Evolutionary conservation across 2,888 invertebrate genomes (phyloP).

Genomic region (Apamea epomidion): DNA sequence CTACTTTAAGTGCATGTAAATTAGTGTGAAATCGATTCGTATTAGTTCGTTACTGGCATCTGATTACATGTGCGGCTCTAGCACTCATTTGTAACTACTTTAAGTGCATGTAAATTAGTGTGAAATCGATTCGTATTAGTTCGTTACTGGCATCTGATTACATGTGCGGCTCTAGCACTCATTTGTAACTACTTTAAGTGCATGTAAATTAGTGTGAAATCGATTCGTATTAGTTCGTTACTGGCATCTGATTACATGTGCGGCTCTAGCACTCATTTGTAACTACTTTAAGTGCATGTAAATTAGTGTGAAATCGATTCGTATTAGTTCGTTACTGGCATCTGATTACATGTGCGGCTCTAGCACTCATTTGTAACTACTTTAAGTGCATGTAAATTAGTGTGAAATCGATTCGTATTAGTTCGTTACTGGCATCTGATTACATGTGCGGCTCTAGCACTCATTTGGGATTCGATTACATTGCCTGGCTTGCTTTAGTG

Average conservation of each 20-base stretch:
- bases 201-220: conserved; percentile 61
- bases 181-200: conserved; percentile 57
- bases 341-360: conserved; percentile 58
- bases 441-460: conserved; percentile 54
- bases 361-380: conserved; percentile 35
- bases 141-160: conserved; percentile 57
- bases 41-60: conserved; percentile 55
- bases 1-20: conserved; percentile 60
- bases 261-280: conserved; percentile 56
- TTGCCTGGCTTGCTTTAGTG: conserved; percentile 48
- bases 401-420: conserved; percentile 59
- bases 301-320: conserved; percentile 58
- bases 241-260: conserved; percentile 55
- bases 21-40: conserved; percentile 55
- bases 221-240: conserved; percentile 58
- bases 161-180: conserved; percentile 53
- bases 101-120: conserved; percentile 59
- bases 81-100: conserved; percentile 56
- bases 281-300: conserved; percentile 58
- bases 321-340: conserved; percentile 55
- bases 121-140: conserved; percentile 59
- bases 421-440: conserved; percentile 55
- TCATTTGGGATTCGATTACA: conserved; percentile 59
- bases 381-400: conserved; percentile 60
- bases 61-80: conserved; percentile 59